Evolutionary conservation across 2,888 invertebrate genomes (phyloP).

Genomic region (Rhagonycha lutea): DNA sequence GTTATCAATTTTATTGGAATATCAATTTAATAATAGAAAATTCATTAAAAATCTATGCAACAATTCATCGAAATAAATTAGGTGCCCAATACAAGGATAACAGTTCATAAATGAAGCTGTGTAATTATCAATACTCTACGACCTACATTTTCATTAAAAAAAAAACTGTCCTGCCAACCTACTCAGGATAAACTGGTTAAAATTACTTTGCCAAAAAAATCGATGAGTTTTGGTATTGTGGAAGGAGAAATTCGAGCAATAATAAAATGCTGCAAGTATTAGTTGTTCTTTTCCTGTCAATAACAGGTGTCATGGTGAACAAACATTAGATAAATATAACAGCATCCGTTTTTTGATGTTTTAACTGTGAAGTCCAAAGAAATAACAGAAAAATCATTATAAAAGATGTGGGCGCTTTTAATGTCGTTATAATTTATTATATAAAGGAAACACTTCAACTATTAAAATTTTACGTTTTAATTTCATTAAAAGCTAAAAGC

Average conservation of each 20-base stretch:
- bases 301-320: slow-evolving; percentile 34
- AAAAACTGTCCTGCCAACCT: not conserved
- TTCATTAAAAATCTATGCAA: not conserved
- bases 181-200: slow-evolving; percentile 11
- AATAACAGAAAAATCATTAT: not conserved
- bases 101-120: not conserved
- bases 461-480: not conserved
- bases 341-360: slow-evolving; percentile 16
- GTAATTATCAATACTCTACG: not conserved
- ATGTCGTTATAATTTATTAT: not conserved
- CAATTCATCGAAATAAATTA: not conserved
- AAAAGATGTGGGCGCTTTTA: not conserved
- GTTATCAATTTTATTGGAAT: not conserved
- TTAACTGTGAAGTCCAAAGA: not conserved
- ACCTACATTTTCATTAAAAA: no score
- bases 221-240: slow-evolving; percentile 26
- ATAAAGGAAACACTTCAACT: not conserved
- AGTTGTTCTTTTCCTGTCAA: slow-evolving; percentile 36
- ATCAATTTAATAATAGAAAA: not conserved
- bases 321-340: slow-evolving; percentile 36
- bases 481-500: not conserved
- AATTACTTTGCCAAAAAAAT: slow-evolving; percentile 21
- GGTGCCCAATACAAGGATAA: not conserved
- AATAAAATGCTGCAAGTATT: slow-evolving; percentile 30
- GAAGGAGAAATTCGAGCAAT: slow-evolving; percentile 24